Percentiles rank a stretch among this genome's conserved stretches.
Evolutionary conservation across 53 echinoderm and acorn worm genomes (phyloP).

Genomic region (Paelopatides confundens): DNA sequence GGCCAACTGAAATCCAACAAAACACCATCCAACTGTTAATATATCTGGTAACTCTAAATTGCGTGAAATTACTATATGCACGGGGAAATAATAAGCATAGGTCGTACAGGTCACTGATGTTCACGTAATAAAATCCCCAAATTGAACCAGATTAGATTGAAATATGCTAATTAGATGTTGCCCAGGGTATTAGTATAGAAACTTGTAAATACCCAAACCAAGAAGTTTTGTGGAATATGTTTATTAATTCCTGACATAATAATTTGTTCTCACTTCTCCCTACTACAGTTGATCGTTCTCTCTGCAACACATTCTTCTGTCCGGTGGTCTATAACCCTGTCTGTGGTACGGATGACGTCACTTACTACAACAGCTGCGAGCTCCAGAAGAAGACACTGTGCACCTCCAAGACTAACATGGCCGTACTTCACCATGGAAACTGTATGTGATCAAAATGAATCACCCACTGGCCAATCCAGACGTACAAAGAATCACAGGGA

Average conservation of each 20-base stretch:
- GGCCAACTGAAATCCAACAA: no score
- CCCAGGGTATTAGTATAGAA: neutral
- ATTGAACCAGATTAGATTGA: neutral
- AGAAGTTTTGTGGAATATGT: no score
- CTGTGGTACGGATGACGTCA: conserved; percentile 81
- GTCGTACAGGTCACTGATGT: no score
- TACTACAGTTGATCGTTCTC: conserved; percentile 9
- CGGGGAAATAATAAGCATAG: no score
- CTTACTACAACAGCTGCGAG: conserved; percentile 81
- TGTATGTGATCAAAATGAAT: neutral
- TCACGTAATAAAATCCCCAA: neutral
- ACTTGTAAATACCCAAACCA: no score
- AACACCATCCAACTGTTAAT: no score
- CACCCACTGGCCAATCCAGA: no score
- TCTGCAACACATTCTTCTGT: conserved; percentile 45
- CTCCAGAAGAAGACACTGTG: conserved; percentile 60
- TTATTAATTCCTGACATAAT: neutral
- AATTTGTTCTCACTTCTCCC: neutral
- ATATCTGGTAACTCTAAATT: no score
- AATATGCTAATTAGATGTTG: neutral
- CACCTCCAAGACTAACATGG: conserved; percentile 9
- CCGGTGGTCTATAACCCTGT: conserved; percentile 77
- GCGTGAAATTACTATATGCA: no score
- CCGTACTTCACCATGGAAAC: conserved; percentile 33
- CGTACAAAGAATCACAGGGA: no score